Conservation (phyloP, 2,797 vertebrate genomes). For the Prionace glauca region DNA sequence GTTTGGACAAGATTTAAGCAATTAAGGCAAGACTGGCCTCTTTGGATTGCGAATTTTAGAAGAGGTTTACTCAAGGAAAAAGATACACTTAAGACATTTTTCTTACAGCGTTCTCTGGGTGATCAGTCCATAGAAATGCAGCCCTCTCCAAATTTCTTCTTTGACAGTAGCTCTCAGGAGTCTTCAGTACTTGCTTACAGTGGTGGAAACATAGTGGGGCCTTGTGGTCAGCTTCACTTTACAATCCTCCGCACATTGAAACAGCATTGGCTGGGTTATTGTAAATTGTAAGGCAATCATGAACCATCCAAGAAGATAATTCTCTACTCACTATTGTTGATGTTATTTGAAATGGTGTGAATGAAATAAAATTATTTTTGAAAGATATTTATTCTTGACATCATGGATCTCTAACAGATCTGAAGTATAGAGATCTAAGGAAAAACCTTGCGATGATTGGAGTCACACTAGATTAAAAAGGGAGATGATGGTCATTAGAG, state of each 20-base stretch:
- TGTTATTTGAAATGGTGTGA: not conserved
- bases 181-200: too few relatives aligned
- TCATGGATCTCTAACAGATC: not conserved
- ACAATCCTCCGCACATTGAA: not conserved
- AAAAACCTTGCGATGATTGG: not conserved
- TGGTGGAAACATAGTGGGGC: too few relatives aligned
- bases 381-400: not conserved
- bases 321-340: not conserved
- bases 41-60: too few relatives aligned
- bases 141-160: too few relatives aligned
- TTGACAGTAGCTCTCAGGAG: too few relatives aligned
- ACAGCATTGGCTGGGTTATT: not conserved
- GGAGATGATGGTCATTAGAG: not conserved
- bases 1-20: too few relatives aligned
- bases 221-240: too few relatives aligned
- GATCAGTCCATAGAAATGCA: too few relatives aligned
- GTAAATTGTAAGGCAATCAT: not conserved
- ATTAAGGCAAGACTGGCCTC: too few relatives aligned
- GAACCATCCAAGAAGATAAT: not conserved
- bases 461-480: not conserved
- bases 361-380: not conserved
- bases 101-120: too few relatives aligned
- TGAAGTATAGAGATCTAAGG: not conserved
- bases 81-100: too few relatives aligned
- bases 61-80: too few relatives aligned